Conservation (phyloP, 2,113 vertebrate genomes). For the Siniperca knerii region DNA sequence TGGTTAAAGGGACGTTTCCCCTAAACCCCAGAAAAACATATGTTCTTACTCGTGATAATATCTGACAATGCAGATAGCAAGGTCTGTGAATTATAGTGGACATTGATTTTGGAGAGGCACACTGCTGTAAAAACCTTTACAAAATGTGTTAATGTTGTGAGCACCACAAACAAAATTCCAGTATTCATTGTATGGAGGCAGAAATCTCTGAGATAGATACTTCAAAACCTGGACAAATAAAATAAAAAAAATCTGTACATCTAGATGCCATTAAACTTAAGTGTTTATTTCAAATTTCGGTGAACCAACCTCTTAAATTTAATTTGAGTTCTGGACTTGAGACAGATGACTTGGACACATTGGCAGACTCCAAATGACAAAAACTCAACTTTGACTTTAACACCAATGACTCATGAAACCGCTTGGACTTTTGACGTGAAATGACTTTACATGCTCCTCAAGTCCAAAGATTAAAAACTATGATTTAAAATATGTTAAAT, state of each 20-base stretch:
- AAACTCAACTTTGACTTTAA: background rate
- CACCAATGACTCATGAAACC: background rate
- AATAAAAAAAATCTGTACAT: background rate
- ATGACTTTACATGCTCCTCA: background rate
- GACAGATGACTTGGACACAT: background rate
- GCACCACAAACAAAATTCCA: background rate
- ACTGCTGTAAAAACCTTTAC: background rate
- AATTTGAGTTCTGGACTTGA: background rate
- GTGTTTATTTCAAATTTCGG: background rate
- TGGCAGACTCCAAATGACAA: background rate
- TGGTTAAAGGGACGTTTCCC: background rate
- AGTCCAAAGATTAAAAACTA: background rate
- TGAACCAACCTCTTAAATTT: background rate
- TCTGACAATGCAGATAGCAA: background rate
- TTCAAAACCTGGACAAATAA: background rate
- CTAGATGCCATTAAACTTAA: background rate
- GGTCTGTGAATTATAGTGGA: background rate
- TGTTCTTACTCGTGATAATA: background rate
- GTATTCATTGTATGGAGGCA: background rate
- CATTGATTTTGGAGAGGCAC: background rate
- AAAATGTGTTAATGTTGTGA: background rate
- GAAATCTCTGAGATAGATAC: background rate
- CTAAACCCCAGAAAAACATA: background rate
- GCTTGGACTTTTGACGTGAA: background rate
- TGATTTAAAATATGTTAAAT: background rate